phyloP scores from a whole-genome alignment of 2,888 invertebrate species.

The Pecten maximus region DNA sequence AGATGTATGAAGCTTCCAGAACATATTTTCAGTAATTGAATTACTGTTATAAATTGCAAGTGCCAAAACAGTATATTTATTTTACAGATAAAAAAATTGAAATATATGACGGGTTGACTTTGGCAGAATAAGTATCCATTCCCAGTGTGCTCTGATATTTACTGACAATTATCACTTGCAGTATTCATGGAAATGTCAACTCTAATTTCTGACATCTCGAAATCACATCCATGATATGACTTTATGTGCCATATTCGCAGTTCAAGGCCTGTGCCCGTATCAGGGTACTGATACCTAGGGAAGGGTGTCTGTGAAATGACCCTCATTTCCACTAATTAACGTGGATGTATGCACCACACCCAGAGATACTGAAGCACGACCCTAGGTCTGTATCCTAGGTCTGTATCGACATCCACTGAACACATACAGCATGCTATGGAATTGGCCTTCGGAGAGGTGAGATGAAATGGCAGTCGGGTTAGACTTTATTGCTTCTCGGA shows the following conservation, averaged over 20 bases:
- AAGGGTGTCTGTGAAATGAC: not conserved
- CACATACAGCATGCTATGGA: slow-evolving; percentile 12
- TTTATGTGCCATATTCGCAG: not conserved
- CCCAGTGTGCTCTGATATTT: not conserved
- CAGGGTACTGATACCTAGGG: not conserved
- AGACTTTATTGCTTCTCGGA: slow-evolving; percentile 39
- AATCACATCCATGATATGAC: not conserved
- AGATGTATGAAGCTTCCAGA: not conserved
- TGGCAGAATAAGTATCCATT: slow-evolving; percentile 14
- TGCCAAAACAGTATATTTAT: not conserved
- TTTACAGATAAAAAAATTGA: slow-evolving; percentile 1
- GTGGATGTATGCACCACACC: slow-evolving; percentile 17
- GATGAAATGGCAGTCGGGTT: slow-evolving; percentile 14
- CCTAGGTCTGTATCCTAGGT: not conserved
- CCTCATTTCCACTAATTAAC: slow-evolving; percentile 33
- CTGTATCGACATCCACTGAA: not conserved
- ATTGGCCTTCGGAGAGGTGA: slow-evolving; percentile 27
- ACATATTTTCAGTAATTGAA: not conserved
- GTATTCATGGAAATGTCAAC: not conserved
- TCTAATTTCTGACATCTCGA: slow-evolving; percentile 20
- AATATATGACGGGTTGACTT: not conserved
- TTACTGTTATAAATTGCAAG: not conserved
- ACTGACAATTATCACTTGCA: not conserved
- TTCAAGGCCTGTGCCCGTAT: slow-evolving; percentile 25
- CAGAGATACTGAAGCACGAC: not conserved